Conservation (phyloP, 2,797 vertebrate species). For the Esox masquinongy region DNA sequence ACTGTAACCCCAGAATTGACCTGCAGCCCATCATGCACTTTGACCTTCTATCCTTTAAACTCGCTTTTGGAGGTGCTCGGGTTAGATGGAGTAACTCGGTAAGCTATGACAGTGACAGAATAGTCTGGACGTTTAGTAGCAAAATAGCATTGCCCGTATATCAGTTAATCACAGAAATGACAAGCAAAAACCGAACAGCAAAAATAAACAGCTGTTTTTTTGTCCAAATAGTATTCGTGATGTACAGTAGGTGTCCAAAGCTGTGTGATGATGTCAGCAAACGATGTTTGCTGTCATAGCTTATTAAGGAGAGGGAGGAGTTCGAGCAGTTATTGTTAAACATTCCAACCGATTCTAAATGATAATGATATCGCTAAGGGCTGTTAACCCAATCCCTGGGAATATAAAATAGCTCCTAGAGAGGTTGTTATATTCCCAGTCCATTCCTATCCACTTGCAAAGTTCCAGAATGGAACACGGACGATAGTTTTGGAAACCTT, state of each 20-base stretch:
- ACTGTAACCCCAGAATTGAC: conserved; percentile 3
- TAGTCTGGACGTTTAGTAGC: background rate
- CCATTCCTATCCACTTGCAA: background rate
- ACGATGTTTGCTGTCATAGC: background rate
- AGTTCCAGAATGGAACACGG: background rate
- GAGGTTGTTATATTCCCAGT: background rate
- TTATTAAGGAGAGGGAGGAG: conserved; percentile 8
- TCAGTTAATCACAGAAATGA: background rate
- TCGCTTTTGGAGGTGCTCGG: background rate
- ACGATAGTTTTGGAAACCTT: background rate
- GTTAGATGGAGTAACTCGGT: background rate
- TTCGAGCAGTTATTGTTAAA: background rate
- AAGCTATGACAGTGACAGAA: conserved; percentile 1
- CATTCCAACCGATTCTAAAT: conserved; percentile 7
- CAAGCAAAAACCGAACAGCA: background rate
- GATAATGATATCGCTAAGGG: background rate
- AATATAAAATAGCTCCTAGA: conserved; percentile 1
- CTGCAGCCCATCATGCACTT: background rate
- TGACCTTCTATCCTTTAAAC: background rate
- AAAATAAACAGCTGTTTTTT: background rate
- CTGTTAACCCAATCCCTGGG: background rate
- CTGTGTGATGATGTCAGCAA: conserved; percentile 1
- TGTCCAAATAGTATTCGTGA: background rate
- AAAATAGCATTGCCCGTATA: background rate
- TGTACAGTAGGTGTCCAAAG: background rate